phyloP scores from a whole-genome alignment of 1,140 invertebrate species.

The Aphidius ervi region DNA sequence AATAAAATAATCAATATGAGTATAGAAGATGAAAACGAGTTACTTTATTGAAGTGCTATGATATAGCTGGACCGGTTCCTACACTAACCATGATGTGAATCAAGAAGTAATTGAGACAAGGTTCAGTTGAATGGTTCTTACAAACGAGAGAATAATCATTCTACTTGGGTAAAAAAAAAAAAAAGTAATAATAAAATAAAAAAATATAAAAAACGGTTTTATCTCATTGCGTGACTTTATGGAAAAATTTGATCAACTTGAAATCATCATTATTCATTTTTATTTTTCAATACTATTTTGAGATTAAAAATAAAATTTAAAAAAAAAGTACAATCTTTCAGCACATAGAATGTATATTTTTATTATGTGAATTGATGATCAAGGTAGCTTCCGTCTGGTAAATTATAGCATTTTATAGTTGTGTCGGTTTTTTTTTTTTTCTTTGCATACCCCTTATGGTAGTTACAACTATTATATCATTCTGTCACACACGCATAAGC shows the following conservation, averaged over 20 bases:
- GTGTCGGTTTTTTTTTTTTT: conserved; percentile 13
- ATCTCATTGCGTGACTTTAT: too few relatives aligned
- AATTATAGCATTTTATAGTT: conserved; percentile 34
- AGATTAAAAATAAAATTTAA: background rate
- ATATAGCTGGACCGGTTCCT: conserved; percentile 47
- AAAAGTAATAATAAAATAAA: background rate
- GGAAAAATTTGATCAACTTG: background rate
- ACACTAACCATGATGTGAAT: conserved; percentile 32
- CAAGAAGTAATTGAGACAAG: background rate
- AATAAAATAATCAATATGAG: too few relatives aligned
- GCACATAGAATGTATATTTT: conserved; percentile 15
- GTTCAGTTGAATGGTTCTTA: conserved; percentile 33
- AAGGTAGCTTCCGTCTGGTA: conserved; percentile 28
- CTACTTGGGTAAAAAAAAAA: too few relatives aligned
- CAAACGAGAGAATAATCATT: background rate
- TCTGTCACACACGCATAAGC: too few relatives aligned
- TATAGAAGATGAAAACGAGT: too few relatives aligned
- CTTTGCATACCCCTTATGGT: background rate
- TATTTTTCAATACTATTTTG: background rate
- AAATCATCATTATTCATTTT: conserved; percentile 1
- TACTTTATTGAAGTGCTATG: conserved; percentile 26
- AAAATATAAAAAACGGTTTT: background rate
- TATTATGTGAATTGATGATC: conserved; percentile 17
- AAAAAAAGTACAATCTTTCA: conserved; percentile 2
- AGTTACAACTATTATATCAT: too few relatives aligned